Base-by-base conservation (phyloP, 2,797 vertebrate species). In the Phrynocephalus guinanensis region DNA sequence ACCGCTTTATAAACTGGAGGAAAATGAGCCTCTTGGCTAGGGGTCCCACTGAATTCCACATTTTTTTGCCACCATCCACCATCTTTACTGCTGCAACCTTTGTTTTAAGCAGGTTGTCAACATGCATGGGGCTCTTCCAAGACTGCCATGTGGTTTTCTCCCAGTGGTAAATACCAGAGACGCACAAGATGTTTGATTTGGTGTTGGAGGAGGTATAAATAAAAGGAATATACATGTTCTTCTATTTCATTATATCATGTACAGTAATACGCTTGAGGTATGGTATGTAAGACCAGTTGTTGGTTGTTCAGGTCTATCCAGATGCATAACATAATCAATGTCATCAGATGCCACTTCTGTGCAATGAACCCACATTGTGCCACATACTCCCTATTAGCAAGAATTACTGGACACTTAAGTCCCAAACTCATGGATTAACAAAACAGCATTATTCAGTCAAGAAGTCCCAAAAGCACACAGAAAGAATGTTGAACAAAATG, bases 1-100 rank as follows among this genome's bases (percentile, higher is more conserved):
- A 16, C 50, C n/a, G 52, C 18, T 63, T 73, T 63, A 22, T 5
- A 63, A 30, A 80, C 24, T 30, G 6, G 13, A 52, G 50, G 48
- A 6, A 60, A 72, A 63, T n/a, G n/a, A 84, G n/a, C 44, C 11
- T 68, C 77, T 84, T 52, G 30, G 38, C 87, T 24, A 76, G 70
- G 68, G 75, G 66, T 88, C 18, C 76, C 28, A 77, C 73, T 56
- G 24, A 87, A 84, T 84, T 80, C 48, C 20, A 85, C 77, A 56
- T 24, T 67, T 52, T 15, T 85, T 84, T 85, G n/a, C n/a, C 22
- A 56, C 70, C 18, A 85, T 56, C 77, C 50, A 11, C 81, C 78
- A 88, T 56, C 26, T 10, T 80, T 67, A 81, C 73, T 33, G 56
- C 5, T 73, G 26, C 78, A 85, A 76, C 79, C 66, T 77, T 70